phyloP scores from a whole-genome alignment of 2,113 vertebrate genomes.

The Numida meleagris region DNA sequence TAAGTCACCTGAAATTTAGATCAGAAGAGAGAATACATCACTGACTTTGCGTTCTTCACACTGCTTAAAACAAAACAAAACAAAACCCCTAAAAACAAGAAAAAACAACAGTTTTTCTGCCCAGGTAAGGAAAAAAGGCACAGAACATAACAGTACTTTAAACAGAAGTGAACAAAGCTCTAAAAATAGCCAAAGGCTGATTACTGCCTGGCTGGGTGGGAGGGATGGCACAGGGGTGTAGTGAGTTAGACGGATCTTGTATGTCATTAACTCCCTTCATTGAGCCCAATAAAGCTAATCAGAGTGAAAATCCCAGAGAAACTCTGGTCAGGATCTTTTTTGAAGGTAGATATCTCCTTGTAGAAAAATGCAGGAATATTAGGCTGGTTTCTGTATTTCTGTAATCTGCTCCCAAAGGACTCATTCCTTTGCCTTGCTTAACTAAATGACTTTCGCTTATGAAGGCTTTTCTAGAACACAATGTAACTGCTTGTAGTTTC shows the following conservation, averaged over 20 bases:
- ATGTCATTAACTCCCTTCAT: not conserved
- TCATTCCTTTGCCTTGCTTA: not conserved
- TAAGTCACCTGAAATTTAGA: not conserved
- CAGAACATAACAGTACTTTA: not conserved
- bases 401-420: not conserved
- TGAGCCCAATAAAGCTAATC: not conserved
- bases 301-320: not conserved
- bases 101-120: not conserved
- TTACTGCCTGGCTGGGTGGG: not conserved
- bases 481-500: not conserved
- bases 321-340: not conserved
- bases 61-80: not conserved
- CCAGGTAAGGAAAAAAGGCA: not conserved
- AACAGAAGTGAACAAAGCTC: not conserved
- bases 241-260: not conserved
- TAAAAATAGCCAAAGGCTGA: not conserved
- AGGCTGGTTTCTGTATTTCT: not conserved
- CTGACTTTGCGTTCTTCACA: not conserved
- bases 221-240: not conserved
- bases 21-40: not conserved
- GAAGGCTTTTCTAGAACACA: not conserved
- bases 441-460: not conserved
- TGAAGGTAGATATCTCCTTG: not conserved
- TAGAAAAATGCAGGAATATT: not conserved
- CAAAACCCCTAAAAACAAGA: too few species aligned